Evolutionary conservation across 2,113 vertebrate genomes (phyloP).

Genomic region (Sus scrofa): T2T-Sscrofa CM000824.6:220291001-220291500

Average conservation of each 20-base stretch:
- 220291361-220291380: background rate
- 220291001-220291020: background rate
- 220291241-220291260: background rate
- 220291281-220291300: rapidly evolving
- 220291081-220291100: background rate
- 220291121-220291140: background rate
- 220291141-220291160: background rate
- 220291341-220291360: background rate
- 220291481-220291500: background rate
- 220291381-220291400: background rate
- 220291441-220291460: background rate
- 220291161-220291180: background rate
- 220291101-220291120: background rate
- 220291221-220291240: background rate
- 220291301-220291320: background rate
- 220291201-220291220: background rate
- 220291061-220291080: background rate
- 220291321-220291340: background rate
- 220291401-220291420: background rate
- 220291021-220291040: background rate
- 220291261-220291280: background rate
- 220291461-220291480: background rate
- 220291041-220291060: background rate
- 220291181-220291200: background rate
- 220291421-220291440: background rate